Conservation (phyloP, 2,113 vertebrate species). For the Phainopepla nitens region DNA sequence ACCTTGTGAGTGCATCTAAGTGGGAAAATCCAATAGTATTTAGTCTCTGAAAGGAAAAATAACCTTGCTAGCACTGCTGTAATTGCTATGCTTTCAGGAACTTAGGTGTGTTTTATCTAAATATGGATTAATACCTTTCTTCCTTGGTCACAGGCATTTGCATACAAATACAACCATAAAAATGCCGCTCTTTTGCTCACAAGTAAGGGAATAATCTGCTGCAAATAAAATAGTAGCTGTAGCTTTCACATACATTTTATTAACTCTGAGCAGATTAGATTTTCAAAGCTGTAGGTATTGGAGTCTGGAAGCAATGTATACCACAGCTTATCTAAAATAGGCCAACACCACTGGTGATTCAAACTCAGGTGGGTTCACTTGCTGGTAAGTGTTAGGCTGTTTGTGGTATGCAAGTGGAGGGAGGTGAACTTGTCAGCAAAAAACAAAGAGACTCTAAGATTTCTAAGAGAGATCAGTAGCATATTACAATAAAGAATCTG, state of each 20-base stretch:
- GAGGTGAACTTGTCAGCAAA: neutral
- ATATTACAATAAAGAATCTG: neutral
- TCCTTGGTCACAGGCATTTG: neutral
- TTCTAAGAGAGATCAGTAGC: neutral
- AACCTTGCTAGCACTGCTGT: constrained; percentile 27
- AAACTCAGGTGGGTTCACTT: neutral
- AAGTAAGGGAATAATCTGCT: neutral
- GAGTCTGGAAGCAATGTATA: neutral
- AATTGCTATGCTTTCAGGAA: constrained; percentile 44
- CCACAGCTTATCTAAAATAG: neutral
- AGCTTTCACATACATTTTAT: neutral
- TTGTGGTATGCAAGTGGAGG: neutral
- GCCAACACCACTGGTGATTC: accelerated
- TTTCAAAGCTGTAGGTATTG: neutral
- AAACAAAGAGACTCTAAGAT: neutral
- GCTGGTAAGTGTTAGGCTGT: neutral
- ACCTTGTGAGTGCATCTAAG: constrained; percentile 8
- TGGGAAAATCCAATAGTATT: constrained; percentile 51
- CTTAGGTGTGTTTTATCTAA: constrained; percentile 44
- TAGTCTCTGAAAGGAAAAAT: constrained; percentile 43
- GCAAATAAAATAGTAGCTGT: neutral
- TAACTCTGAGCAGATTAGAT: neutral
- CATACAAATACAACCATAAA: neutral
- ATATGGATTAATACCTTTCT: constrained; percentile 49
- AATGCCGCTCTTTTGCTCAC: neutral